A percentile compares a stretch with the other conserved stretches of the same genome.
Conservation (phyloP, 2,113 vertebrate species). For the Blennius ocellaris region DNA sequence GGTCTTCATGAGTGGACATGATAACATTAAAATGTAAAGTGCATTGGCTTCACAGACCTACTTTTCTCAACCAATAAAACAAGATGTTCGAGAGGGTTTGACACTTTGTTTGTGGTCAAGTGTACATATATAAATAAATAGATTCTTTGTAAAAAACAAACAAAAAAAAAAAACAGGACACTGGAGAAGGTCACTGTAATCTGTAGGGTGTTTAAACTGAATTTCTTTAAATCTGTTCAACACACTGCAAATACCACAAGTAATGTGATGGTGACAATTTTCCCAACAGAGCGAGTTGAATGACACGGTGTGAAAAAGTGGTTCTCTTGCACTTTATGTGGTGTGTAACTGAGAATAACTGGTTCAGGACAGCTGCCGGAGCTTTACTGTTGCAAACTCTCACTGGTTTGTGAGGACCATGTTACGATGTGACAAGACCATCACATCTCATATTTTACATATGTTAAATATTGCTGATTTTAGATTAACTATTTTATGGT, state of each 20-base stretch:
- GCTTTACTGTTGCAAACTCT: slow-evolving; percentile 29
- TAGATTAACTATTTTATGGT: slow-evolving; percentile 9
- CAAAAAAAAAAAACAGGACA: neutral
- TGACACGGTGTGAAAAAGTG: too few relatives aligned
- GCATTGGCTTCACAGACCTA: neutral
- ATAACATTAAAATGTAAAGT: neutral
- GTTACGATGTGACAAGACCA: slow-evolving; percentile 7
- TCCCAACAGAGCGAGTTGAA: neutral
- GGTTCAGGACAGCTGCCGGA: slow-evolving; percentile 46
- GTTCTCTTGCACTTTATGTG: slow-evolving; percentile 33
- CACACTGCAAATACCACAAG: neutral
- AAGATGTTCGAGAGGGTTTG: neutral
- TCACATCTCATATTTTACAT: neutral
- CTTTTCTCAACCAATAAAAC: neutral
- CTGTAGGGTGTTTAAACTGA: too few relatives aligned
- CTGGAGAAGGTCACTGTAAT: neutral
- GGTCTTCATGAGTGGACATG: neutral
- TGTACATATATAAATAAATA: neutral
- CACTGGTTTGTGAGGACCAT: slow-evolving; percentile 21
- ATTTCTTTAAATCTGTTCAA: too few relatives aligned
- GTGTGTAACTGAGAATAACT: slow-evolving; percentile 48
- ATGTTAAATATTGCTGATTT: slow-evolving; percentile 22
- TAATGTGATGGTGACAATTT: slow-evolving; percentile 5
- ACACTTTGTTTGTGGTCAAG: neutral
- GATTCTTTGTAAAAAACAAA: slow-evolving; percentile 7